Conservation (phyloP, 2,797 vertebrate genomes). For the Natrix natrix region DNA sequence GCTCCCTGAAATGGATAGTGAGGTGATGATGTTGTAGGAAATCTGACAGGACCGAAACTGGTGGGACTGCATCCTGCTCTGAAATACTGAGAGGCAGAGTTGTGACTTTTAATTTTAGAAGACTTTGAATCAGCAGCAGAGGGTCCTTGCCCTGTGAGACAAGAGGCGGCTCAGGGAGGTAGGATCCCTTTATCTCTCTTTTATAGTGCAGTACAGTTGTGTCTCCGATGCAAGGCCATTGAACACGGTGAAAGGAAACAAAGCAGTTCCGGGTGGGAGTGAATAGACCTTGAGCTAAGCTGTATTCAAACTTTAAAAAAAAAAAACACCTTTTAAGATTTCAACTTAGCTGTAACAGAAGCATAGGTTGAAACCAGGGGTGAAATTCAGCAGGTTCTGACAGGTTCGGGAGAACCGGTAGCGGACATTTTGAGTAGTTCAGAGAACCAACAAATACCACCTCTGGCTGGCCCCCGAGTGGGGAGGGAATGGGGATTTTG, state of each 20-base stretch:
- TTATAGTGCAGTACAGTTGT: slow-evolving; percentile 10
- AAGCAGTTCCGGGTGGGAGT: slow-evolving; percentile 5
- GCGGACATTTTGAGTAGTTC: too few relatives aligned
- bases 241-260: slow-evolving; percentile 12
- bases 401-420: too few relatives aligned
- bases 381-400: too few relatives aligned
- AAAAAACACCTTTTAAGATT: neutral
- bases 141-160: slow-evolving; percentile 1
- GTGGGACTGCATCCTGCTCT: slow-evolving; percentile 27
- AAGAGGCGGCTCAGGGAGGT: slow-evolving; percentile 5
- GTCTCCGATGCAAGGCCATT: neutral
- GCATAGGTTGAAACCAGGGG: neutral
- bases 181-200: slow-evolving; percentile 28
- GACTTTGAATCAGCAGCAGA: slow-evolving; percentile 12
- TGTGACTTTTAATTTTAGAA: slow-evolving; percentile 25
- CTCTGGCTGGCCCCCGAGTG: too few relatives aligned
- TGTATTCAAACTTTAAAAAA: neutral
- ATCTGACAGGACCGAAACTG: slow-evolving; percentile 16
- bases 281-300: slow-evolving; percentile 13
- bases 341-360: slow-evolving; percentile 11
- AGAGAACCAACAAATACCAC: too few relatives aligned
- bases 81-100: slow-evolving; percentile 1
- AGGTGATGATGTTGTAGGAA: neutral
- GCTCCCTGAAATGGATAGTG: neutral
- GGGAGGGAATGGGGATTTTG: too few relatives aligned